phyloP scores from a whole-genome alignment of 2,888 invertebrate species.

The Syrista parreyssii region DNA sequence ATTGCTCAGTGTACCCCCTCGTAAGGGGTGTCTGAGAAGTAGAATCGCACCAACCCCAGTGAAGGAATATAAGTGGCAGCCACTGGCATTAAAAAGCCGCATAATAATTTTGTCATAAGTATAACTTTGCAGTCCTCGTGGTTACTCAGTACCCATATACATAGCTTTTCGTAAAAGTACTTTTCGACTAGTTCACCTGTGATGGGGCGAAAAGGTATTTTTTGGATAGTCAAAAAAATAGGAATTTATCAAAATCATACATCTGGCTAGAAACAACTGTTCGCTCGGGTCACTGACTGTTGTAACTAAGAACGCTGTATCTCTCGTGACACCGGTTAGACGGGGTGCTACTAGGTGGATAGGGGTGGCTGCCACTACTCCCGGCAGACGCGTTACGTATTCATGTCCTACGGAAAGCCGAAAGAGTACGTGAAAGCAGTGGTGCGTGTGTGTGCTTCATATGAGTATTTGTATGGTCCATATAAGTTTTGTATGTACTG shows the following conservation, averaged over 20 bases:
- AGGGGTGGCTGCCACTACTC: constrained; percentile 8
- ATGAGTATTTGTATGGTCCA: constrained; percentile 9
- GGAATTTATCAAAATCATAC: not conserved
- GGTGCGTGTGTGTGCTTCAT: not conserved
- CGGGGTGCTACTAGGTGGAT: constrained; percentile 13
- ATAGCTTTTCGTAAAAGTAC: not conserved
- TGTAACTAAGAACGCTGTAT: not conserved
- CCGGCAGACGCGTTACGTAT: constrained; percentile 35
- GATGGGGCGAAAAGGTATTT: not conserved
- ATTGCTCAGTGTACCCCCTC: constrained; percentile 33
- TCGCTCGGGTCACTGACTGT: not conserved
- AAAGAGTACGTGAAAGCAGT: constrained; percentile 16
- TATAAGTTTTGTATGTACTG: not conserved
- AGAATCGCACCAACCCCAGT: constrained; percentile 6
- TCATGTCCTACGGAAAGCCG: constrained; percentile 29
- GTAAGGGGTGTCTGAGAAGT: constrained; percentile 37
- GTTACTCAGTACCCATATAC: not conserved
- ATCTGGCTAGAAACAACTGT: not conserved
- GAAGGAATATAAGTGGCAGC: constrained; percentile 3
- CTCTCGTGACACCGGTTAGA: constrained; percentile 9
- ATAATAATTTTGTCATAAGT: not conserved
- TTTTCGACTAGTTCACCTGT: not conserved
- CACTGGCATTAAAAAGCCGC: not conserved
- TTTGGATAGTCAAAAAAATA: not conserved
- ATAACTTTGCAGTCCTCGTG: not conserved